Percentiles rank a stretch among this genome's conserved stretches.
Evolutionary conservation across 30 jellyfish, hydroid and myxozoan genomes (phyloP).

Genomic region (Phacellophora camtschatica): DNA sequence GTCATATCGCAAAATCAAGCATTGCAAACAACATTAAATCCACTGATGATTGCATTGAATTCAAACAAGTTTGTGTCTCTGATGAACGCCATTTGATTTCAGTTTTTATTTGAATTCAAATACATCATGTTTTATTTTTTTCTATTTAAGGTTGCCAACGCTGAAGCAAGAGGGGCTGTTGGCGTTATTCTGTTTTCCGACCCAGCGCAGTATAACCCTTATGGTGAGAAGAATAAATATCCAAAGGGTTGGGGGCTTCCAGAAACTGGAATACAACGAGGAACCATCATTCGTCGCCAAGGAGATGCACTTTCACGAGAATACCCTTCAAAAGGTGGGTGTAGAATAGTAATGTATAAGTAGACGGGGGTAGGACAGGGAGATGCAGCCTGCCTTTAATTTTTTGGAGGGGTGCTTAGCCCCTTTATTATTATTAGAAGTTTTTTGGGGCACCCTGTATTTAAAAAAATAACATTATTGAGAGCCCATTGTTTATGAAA

Average conservation of each 20-base stretch:
- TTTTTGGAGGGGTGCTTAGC: not conserved
- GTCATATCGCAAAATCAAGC: too few relatives aligned
- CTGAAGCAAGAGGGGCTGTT: slow-evolving; percentile 69
- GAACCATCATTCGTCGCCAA: slow-evolving; percentile 82
- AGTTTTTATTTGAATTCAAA: too few relatives aligned
- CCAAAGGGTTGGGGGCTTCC: slow-evolving; percentile 92
- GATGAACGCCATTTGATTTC: too few relatives aligned
- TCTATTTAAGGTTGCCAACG: slow-evolving; percentile 59
- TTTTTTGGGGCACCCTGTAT: not conserved
- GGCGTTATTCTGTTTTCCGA: slow-evolving; percentile 86
- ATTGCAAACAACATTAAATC: too few relatives aligned
- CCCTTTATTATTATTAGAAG: not conserved
- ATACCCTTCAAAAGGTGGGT: slow-evolving; percentile 93
- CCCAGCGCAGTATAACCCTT: slow-evolving; percentile 73
- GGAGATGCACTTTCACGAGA: slow-evolving; percentile 97
- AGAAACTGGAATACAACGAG: slow-evolving; percentile 82
- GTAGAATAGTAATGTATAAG: not conserved
- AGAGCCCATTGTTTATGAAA: too few relatives aligned
- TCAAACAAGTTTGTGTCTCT: too few relatives aligned
- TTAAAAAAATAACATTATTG: not conserved
- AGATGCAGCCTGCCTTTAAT: not conserved
- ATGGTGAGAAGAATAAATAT: slow-evolving; percentile 52
- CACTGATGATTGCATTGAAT: too few relatives aligned
- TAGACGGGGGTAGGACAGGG: too few relatives aligned
- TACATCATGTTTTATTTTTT: not conserved